These are phyloP conservation scores for Scaptodrosophila latifasciaeformis DNA, from an alignment of 2,888 invertebrate genomes.

Conservation along the genomic window DNA sequence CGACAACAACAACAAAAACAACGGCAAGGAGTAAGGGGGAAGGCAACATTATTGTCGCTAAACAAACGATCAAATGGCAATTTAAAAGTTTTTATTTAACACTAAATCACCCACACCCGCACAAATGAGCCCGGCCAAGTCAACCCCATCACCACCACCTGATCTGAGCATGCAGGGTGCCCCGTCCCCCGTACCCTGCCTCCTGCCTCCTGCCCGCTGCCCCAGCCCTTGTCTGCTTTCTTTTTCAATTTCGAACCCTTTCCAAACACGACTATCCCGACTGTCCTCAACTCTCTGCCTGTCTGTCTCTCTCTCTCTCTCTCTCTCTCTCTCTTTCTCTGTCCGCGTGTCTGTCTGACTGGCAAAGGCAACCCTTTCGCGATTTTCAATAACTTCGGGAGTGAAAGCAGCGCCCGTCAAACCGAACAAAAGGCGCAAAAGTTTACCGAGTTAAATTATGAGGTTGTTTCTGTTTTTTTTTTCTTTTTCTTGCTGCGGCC, in stretches of 20 bases:
- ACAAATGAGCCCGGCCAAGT: slow-evolving; percentile 33
- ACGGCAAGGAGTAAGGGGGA: too few species aligned
- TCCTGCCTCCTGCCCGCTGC: background rate
- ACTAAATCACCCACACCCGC: slow-evolving; percentile 65
- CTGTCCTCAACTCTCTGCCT: too few species aligned
- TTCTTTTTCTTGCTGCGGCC: slow-evolving; percentile 9
- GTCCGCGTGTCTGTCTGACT: too few species aligned
- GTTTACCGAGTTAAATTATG: slow-evolving; percentile 63
- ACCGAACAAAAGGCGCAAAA: slow-evolving; percentile 60
- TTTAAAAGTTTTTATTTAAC: slow-evolving; percentile 71
- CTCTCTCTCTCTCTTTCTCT: too few species aligned
- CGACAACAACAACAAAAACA: slow-evolving; percentile 22
- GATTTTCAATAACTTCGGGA: slow-evolving; percentile 63
- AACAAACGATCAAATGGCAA: slow-evolving; percentile 74
- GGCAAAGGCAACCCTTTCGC: slow-evolving; percentile 56
- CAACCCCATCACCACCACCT: slow-evolving; percentile 11
- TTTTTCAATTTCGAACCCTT: slow-evolving; percentile 64
- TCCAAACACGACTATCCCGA: slow-evolving; percentile 11
- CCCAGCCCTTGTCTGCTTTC: slow-evolving; percentile 48
- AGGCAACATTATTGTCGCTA: slow-evolving; percentile 72
- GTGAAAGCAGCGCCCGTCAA: slow-evolving; percentile 35
- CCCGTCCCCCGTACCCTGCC: background rate
- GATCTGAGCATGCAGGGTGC: background rate
- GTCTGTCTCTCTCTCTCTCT: too few species aligned
- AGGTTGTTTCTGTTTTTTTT: slow-evolving; percentile 46